A percentile compares a stretch with the other conserved stretches of the same genome.
phyloP scores from a whole-genome alignment of 2,113 vertebrate genomes.

The Mastomys coucha region DNA sequence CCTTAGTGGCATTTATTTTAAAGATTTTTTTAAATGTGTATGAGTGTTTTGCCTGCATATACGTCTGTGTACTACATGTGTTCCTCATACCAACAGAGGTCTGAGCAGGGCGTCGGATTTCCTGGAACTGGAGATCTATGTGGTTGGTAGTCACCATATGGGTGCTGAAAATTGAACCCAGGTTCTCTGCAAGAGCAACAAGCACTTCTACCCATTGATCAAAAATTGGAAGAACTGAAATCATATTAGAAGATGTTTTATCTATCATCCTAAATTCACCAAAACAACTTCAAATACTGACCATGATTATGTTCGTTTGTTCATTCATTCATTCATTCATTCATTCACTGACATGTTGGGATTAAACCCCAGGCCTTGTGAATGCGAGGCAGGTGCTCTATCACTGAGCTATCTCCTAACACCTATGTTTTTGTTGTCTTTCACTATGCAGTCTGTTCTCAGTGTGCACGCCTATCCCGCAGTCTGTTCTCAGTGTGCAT shows the following conservation, averaged over 20 bases:
- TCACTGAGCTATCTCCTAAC: neutral
- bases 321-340: neutral
- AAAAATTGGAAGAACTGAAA: constrained; percentile 58
- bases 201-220: neutral
- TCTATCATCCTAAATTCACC: constrained; percentile 39
- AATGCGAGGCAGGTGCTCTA: neutral
- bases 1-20: neutral
- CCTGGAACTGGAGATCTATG: neutral
- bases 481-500: too few relatives aligned
- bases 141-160: neutral
- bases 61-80: neutral
- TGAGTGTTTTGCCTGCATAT: neutral
- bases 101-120: neutral
- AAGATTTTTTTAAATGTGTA: neutral
- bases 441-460: too few relatives aligned
- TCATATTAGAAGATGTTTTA: constrained; percentile 27
- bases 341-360: neutral
- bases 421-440: neutral
- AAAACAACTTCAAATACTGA: constrained; percentile 56
- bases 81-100: neutral
- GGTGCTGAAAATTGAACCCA: neutral
- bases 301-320: neutral
- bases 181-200: neutral
- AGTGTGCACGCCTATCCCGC: too few relatives aligned
- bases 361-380: neutral